Base-by-base conservation (phyloP, 2,888 invertebrate genomes). In the Magallana nippona region DNA sequence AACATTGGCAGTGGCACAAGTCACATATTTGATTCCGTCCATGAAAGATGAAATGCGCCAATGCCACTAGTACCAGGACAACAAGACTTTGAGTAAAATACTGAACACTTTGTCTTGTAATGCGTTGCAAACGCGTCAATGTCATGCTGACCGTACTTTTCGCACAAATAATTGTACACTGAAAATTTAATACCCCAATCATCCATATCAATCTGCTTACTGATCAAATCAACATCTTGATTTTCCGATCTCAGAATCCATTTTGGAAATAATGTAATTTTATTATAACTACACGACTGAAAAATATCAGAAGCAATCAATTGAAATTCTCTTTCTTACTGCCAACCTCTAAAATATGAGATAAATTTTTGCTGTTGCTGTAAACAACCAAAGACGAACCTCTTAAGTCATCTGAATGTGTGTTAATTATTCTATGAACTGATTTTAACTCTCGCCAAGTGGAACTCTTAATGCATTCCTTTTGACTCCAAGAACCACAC, bases 391-490 rank as follows among this genome's bases (percentile, higher is more conserved):
- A 55, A 1, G 17, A 44, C 1, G 11, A 15, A 2, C 71, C 83
- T 79, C 15, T 15, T 55, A 85, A 32, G 57, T 15, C 8, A 19
- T 22, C 15, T 0, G n/a, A 58, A 60, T 27, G 15, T 17, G 62
- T 55, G 10, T 83, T 8, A 1, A 78, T 22, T 15, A 86, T 58
- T 56, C 84, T 82, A 13, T 81, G 78, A 22, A 86, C 81, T 11
- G 84, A 27, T 27, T 86, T 81, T n/a, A 83, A 22, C 77, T 86
- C 82, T 60, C 82, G 80, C 83, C 83, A 85, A 57, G 82, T 84
- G 10, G 81, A 82, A 44, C 84, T 84, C n/a, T 57, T 60, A 10
- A 0, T 2, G 10, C 19, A 22, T 22, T 82, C 84, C 10, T 57
- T 1, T 2, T 17, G 44, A 32, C 15, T 22, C 83, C 83, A 86